Percentiles rank a stretch among this genome's conserved stretches.
Conservation (phyloP, 2,888 invertebrate species). For the Aelia acuminata region DNA sequence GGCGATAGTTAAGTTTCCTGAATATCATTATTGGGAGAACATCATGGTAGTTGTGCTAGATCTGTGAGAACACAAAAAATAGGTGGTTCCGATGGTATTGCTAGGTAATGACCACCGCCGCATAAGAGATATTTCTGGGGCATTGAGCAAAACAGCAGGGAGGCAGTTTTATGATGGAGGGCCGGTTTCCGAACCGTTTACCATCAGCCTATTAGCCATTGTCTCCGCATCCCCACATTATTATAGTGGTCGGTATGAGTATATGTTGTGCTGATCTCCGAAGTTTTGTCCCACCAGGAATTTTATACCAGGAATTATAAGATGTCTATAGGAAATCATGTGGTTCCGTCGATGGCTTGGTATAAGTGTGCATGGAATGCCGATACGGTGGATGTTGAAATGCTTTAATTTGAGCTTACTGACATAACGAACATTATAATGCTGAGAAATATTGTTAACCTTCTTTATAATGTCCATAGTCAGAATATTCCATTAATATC, state of each 20-base stretch:
- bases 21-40: background rate
- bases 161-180: constrained; percentile 31
- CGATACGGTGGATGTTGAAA: too few relatives aligned
- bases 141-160: constrained; percentile 37
- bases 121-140: constrained; percentile 12
- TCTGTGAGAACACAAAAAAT: background rate
- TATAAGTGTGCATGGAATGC: too few relatives aligned
- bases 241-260: background rate
- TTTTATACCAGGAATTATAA: background rate
- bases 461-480: too few relatives aligned
- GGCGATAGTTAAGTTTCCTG: background rate
- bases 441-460: too few relatives aligned
- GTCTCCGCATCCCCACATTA: background rate
- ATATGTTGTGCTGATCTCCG: background rate
- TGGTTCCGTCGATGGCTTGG: too few relatives aligned
- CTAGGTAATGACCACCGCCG: background rate
- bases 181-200: constrained; percentile 45
- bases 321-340: too few relatives aligned
- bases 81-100: background rate
- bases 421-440: too few relatives aligned
- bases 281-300: background rate
- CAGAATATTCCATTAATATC: too few relatives aligned
- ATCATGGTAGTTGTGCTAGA: background rate
- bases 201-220: constrained; percentile 33
- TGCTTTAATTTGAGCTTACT: too few relatives aligned